phyloP scores from a whole-genome alignment of 2,888 invertebrate genomes.

The Entomobrya proxima region DNA sequence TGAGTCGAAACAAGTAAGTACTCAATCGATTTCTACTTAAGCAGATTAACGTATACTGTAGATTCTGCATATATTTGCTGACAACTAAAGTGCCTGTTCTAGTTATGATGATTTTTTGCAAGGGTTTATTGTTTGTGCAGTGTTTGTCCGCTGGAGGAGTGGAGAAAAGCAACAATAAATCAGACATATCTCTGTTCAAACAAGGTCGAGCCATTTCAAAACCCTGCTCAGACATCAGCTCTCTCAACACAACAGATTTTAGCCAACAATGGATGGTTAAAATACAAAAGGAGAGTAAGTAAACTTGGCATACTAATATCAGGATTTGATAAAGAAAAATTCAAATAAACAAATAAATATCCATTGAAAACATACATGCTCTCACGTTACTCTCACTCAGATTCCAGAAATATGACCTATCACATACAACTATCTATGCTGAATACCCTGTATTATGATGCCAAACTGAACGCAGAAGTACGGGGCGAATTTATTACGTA shows the following conservation, averaged over 20 bases:
- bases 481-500: constrained; percentile 64
- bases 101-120: not conserved
- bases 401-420: constrained; percentile 3
- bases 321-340: not conserved
- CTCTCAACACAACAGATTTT: constrained; percentile 19
- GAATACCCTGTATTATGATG: constrained; percentile 41
- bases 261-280: constrained; percentile 46
- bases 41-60: not conserved
- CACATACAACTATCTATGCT: constrained; percentile 28
- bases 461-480: constrained; percentile 40
- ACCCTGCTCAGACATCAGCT: constrained; percentile 12
- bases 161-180: not conserved
- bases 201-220: constrained; percentile 32
- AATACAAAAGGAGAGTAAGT: constrained; percentile 37
- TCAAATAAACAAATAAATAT: not conserved
- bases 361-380: no score
- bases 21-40: not conserved
- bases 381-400: no score
- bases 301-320: not conserved
- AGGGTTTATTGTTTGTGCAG: constrained; percentile 25
- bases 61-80: not conserved
- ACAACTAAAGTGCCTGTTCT: no score
- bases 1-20: constrained; percentile 49
- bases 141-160: constrained; percentile 63
- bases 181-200: constrained; percentile 23